Evolutionary conservation across 2,797 vertebrate genomes (phyloP).

Genomic region (Macrochelys suwanniensis): DNA sequence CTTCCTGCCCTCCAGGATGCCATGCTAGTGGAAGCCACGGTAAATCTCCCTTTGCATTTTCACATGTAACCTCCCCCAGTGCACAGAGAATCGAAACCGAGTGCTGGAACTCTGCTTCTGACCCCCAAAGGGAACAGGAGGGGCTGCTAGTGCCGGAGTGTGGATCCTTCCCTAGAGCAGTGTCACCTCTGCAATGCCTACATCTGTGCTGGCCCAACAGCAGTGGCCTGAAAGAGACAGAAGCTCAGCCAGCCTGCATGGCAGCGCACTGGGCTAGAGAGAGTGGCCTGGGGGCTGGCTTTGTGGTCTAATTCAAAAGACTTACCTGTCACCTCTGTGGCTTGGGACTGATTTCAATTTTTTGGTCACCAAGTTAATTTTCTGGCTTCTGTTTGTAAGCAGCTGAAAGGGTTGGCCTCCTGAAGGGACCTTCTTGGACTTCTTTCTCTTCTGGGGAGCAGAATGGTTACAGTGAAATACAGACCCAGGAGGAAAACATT

Average conservation of each 20-base stretch:
- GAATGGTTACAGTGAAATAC: not conserved
- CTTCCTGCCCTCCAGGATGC: not conserved
- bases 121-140: not conserved
- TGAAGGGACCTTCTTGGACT: not conserved
- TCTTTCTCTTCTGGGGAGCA: constrained; percentile 44
- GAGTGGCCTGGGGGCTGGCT: not conserved
- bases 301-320: not conserved
- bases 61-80: not conserved
- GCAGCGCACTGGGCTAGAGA: not conserved
- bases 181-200: too few relatives aligned
- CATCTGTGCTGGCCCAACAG: not conserved
- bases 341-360: not conserved
- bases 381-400: not conserved
- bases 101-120: not conserved
- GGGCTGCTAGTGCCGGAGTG: too few relatives aligned
- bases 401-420: not conserved
- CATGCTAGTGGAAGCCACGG: not conserved
- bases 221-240: too few relatives aligned
- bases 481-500: not conserved
- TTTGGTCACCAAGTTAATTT: not conserved
- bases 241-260: too few relatives aligned
- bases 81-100: not conserved
- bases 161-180: too few relatives aligned
- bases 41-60: not conserved
- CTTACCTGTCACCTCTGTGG: not conserved